Evolutionary conservation across 1,140 invertebrate species (phyloP).

Genomic region (Rhopalosiphum maidis): DNA sequence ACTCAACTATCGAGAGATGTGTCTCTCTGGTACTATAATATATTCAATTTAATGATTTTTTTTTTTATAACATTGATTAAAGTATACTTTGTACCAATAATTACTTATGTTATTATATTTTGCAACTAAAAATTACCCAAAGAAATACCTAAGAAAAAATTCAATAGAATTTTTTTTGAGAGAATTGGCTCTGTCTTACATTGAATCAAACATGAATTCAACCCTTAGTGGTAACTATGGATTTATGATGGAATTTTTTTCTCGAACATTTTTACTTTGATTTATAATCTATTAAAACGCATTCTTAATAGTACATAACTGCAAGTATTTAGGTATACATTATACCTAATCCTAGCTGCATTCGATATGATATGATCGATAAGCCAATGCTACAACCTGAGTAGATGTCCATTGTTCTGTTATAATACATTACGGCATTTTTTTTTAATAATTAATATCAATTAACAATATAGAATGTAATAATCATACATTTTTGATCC

Average conservation of each 20-base stretch:
- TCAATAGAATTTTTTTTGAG: not conserved
- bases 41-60: not conserved
- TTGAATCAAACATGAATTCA: not conserved
- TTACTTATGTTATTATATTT: not conserved
- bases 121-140: not conserved
- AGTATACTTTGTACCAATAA: not conserved
- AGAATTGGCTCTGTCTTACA: not conserved
- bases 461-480: not conserved
- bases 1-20: not conserved
- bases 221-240: not conserved
- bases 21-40: not conserved
- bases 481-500: not conserved
- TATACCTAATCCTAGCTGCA: not conserved
- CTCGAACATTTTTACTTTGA: not conserved
- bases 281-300: not conserved
- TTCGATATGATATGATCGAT: not conserved
- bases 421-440: not conserved
- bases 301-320: not conserved
- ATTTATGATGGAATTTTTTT: not conserved
- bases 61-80: not conserved
- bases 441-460: not conserved
- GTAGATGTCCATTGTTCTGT: not conserved
- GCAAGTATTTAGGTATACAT: not conserved
- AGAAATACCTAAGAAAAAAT: not conserved
- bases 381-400: not conserved